Evolutionary conservation across 2,888 invertebrate genomes (phyloP).

Genomic region (Nemapogon koenigi): DNA sequence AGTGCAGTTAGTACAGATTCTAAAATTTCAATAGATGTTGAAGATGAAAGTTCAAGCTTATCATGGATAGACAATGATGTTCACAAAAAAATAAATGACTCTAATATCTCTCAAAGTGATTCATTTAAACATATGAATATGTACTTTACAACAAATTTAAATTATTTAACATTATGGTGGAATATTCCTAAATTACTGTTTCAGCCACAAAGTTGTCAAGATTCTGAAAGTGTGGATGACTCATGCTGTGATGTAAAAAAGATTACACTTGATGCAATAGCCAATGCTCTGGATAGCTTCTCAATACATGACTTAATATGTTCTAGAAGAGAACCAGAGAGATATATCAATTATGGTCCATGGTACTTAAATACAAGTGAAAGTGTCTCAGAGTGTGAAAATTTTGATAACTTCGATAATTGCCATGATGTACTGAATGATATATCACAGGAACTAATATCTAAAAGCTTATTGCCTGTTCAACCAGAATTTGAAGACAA

Average conservation of each 20-base stretch:
- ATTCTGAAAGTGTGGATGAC: constrained; percentile 17
- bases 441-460: no score
- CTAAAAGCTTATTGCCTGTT: no score
- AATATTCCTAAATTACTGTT: constrained; percentile 30
- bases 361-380: constrained; percentile 34
- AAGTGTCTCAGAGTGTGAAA: constrained; percentile 43
- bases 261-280: constrained; percentile 26
- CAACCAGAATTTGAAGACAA: not conserved
- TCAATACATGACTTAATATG: constrained; percentile 40
- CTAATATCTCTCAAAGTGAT: constrained; percentile 16
- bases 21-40: constrained; percentile 20
- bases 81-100: constrained; percentile 20
- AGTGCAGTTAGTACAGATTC: constrained; percentile 23
- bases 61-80: constrained; percentile 40
- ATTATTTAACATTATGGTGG: constrained; percentile 33
- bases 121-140: constrained; percentile 25
- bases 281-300: constrained; percentile 36
- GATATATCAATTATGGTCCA: constrained; percentile 29
- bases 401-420: constrained; percentile 28
- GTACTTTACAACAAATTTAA: no score
- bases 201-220: constrained; percentile 22
- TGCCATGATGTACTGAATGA: constrained; percentile 28
- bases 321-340: constrained; percentile 17
- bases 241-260: constrained; percentile 16
- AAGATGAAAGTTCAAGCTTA: constrained; percentile 44